Conservation (phyloP, 2,888 invertebrate species). For the Tenthredo livida region DNA sequence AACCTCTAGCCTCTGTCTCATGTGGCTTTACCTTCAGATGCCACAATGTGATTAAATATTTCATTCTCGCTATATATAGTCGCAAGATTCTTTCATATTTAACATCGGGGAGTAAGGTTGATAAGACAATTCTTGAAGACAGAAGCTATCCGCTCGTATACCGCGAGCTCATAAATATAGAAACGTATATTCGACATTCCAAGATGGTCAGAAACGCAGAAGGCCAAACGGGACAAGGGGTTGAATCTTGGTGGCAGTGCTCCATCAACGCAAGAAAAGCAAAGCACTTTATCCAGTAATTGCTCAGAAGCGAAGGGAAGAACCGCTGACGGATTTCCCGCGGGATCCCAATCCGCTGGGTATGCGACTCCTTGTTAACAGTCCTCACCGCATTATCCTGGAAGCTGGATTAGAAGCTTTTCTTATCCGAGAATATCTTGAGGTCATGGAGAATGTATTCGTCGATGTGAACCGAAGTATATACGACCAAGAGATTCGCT, state of each 20-base stretch:
- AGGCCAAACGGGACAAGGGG: not conserved
- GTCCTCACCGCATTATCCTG: slow-evolving; percentile 21
- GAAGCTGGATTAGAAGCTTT: slow-evolving; percentile 21
- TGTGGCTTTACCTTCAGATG: not conserved
- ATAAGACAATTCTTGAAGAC: not conserved
- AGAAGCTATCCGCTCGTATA: not conserved
- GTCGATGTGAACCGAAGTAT: not conserved
- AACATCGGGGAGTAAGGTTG: not conserved
- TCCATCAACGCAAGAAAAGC: slow-evolving; percentile 33
- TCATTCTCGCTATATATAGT: not conserved
- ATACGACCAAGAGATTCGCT: not conserved
- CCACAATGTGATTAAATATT: slow-evolving; percentile 6
- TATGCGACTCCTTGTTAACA: slow-evolving; percentile 41
- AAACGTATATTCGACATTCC: not conserved
- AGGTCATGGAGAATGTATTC: not conserved
- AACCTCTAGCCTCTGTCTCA: not conserved
- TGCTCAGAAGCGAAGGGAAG: slow-evolving; percentile 24
- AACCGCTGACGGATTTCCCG: slow-evolving; percentile 48
- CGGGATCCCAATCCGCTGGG: slow-evolving; percentile 44
- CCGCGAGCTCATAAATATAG: slow-evolving; percentile 14
- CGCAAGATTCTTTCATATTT: not conserved
- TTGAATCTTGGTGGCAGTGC: not conserved
- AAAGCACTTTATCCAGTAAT: slow-evolving; percentile 34
- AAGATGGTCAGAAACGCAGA: not conserved
- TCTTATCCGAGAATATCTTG: slow-evolving; percentile 7